Base-by-base conservation (phyloP, 2,888 invertebrate genomes). In the Argyresthia goedartella region DNA sequence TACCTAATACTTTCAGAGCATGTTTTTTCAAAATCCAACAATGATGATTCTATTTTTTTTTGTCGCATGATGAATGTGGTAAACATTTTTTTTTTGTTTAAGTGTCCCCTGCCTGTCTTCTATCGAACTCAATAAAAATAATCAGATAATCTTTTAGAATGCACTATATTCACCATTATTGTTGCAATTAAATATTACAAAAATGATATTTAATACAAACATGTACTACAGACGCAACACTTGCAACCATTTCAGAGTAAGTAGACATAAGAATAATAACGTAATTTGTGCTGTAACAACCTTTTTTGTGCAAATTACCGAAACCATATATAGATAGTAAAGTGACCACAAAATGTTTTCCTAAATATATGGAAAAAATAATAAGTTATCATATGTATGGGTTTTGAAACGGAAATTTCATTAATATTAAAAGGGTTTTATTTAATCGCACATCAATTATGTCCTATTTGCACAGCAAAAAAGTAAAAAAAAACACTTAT, bases 111-210 rank as follows among this genome's bases (percentile, higher is more conserved):
- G n/a, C n/a, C n/a, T n/a, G n/a, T n/a, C n/a, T n/a, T n/a, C n/a
- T n/a, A n/a, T n/a, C n/a, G n/a, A 25, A 25, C 3, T 25, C 25
- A 25, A 25, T 66, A 60, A 59, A n/a, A 54, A 53, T 49, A 10
- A 52, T 36, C 8, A 13, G 9, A 11, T 14, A 42, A 54, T 56
- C 65, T 58, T 64, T 73, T 70, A 62, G 70, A 76, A 76, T 76
- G 73, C 68, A 68, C 73, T 78, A 75, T 78, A 76, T 75, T 76
- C 46, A 45, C 45, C 25, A 75, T 25, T 62, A 67, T 63, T 63
- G 62, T 66, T 66, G 68, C 65, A 71, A 44, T 70, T 73, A 63
- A 71, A 71, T 70, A 71, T 71, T 73, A 73, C 69, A 74, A 72
- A 69, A 66, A 54, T 49, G 56, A 62, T 54, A 61, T 64, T 34